Conservation (phyloP, 2,113 vertebrate species). For the Sardina pilchardus region DNA sequence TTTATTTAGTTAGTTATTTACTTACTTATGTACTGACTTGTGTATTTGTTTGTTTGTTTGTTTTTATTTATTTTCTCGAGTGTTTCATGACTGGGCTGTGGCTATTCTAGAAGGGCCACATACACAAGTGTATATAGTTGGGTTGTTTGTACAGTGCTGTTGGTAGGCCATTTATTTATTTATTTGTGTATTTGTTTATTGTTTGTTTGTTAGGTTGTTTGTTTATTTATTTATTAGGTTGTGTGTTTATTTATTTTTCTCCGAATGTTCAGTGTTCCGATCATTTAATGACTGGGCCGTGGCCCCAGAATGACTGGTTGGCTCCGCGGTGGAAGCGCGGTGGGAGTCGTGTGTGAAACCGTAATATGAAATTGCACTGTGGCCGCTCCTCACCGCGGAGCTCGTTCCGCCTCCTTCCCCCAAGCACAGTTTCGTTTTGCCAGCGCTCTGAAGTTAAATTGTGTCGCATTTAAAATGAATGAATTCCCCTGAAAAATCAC, state of each 20-base stretch:
- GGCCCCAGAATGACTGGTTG: background rate
- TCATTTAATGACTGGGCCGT: background rate
- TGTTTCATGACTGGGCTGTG: too few relatives aligned
- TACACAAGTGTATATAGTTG: too few relatives aligned
- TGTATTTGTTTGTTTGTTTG: too few relatives aligned
- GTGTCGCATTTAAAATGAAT: constrained; percentile 16
- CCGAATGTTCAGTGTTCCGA: background rate
- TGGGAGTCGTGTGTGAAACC: background rate
- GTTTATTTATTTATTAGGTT: background rate
- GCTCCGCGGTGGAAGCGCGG: background rate
- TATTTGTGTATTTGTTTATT: too few relatives aligned
- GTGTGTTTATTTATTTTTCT: background rate
- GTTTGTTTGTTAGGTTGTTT: background rate
- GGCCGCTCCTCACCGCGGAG: background rate
- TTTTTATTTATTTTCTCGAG: background rate
- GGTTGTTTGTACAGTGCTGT: too few relatives aligned
- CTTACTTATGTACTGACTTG: too few relatives aligned
- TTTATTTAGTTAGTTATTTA: background rate
- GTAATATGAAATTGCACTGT: background rate
- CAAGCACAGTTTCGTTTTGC: constrained; percentile 2
- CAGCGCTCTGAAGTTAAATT: background rate
- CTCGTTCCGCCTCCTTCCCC: background rate
- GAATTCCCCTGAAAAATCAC: constrained; percentile 18
- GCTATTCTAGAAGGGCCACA: too few relatives aligned
- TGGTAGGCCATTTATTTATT: too few relatives aligned